Conservation (phyloP, 2,113 vertebrate species). For the Bufo bufo region DNA sequence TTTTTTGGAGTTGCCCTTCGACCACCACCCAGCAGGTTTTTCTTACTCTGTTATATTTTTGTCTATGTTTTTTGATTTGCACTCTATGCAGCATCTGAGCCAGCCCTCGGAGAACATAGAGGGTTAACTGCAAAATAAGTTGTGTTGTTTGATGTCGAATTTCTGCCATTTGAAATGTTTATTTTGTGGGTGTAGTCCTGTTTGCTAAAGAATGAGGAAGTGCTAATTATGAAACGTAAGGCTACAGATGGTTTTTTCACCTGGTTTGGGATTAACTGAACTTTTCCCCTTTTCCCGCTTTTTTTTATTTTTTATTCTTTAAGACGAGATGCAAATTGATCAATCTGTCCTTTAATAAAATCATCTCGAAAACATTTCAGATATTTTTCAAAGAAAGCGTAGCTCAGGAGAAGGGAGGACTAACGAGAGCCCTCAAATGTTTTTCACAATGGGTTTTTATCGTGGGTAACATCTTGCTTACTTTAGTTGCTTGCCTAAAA, state of each 20-base stretch:
- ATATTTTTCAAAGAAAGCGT: slow-evolving; percentile 65
- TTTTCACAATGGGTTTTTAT: slow-evolving; percentile 99
- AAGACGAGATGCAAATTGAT: not conserved
- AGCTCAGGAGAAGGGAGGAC: slow-evolving; percentile 77
- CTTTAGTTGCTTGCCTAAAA: slow-evolving; percentile 99
- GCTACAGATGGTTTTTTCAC: slow-evolving; percentile 16
- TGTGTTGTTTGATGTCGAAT: slow-evolving; percentile 36
- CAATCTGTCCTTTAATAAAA: not conserved
- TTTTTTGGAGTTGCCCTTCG: not conserved
- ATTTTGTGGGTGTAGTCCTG: slow-evolving; percentile 49
- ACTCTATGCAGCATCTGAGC: not conserved
- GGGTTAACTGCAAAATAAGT: slow-evolving; percentile 25
- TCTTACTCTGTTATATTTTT: not conserved
- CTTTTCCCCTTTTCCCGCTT: not conserved
- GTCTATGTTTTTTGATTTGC: not conserved
- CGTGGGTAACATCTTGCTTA: slow-evolving; percentile 99
- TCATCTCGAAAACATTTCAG: slow-evolving; percentile 31
- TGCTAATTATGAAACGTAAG: slow-evolving; percentile 46
- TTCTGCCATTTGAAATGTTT: slow-evolving; percentile 38
- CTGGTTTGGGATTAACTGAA: slow-evolving; percentile 25
- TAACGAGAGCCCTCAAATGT: slow-evolving; percentile 86
- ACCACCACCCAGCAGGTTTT: not conserved
- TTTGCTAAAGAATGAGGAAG: slow-evolving; percentile 53
- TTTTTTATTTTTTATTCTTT: not conserved
- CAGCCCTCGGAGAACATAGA: not conserved